A percentile compares a stretch with the other conserved stretches of the same genome.
phyloP scores from a whole-genome alignment of 2,797 vertebrate genomes.

The Syngnathus rostellatus region DNA sequence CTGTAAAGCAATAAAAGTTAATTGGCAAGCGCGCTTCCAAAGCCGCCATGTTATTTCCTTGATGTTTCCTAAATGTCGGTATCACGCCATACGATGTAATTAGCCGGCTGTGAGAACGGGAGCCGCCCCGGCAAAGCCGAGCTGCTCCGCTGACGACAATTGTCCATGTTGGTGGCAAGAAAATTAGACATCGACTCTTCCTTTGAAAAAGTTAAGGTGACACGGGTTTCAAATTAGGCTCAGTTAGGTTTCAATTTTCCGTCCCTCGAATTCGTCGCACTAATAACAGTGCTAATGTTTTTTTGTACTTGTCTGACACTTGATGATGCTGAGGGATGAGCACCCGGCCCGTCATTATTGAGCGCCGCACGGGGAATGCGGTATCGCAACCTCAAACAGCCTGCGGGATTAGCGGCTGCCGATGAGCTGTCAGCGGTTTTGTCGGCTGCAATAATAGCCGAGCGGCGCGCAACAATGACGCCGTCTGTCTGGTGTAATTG shows the following conservation, averaged over 20 bases:
- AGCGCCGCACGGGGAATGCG: too few relatives aligned
- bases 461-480: conserved; percentile 58
- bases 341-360: too few relatives aligned
- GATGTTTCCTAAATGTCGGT: conserved; percentile 46
- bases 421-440: conserved; percentile 50
- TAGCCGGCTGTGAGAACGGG: conserved; percentile 38
- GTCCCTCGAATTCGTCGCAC: too few relatives aligned
- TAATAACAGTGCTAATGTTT: too few relatives aligned
- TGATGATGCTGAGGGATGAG: too few relatives aligned
- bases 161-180: conserved; percentile 35
- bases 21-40: conserved; percentile 45
- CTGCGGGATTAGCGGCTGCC: conserved; percentile 20
- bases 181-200: conserved; percentile 28
- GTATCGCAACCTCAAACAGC: neutral
- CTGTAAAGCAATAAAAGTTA: conserved; percentile 49
- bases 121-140: conserved; percentile 51
- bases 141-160: conserved; percentile 53
- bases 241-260: too few relatives aligned
- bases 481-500: conserved; percentile 57
- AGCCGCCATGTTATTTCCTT: conserved; percentile 55
- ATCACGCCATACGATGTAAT: conserved; percentile 51
- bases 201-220: too few relatives aligned
- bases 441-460: conserved; percentile 48
- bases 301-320: too few relatives aligned
- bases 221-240: too few relatives aligned